Conservation (phyloP, 2,888 invertebrate species). For the Brachypalpus laphriformis region DNA sequence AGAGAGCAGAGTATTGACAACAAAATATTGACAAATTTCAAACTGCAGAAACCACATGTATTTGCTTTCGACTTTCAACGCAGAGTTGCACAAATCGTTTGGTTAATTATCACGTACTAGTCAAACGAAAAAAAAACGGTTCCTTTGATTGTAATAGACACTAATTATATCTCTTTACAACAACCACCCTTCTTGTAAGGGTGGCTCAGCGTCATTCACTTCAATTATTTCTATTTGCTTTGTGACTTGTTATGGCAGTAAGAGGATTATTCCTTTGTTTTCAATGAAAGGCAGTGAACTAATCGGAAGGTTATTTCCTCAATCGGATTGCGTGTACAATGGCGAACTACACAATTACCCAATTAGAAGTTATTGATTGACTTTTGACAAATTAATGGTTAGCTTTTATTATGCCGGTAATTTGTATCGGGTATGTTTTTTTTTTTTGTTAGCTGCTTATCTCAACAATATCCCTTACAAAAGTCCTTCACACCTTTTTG, state of each 20-base stretch:
- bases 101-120: no score
- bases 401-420: neutral
- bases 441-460: neutral
- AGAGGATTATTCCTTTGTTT: neutral
- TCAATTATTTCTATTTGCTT: neutral
- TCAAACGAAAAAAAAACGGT: constrained; percentile 44
- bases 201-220: neutral
- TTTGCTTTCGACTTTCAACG: no score
- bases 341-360: neutral
- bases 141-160: neutral
- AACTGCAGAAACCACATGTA: no score
- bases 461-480: neutral
- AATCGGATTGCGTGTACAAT: neutral
- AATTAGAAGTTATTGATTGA: neutral
- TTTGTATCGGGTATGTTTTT: neutral
- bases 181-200: neutral
- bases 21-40: no score
- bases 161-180: neutral
- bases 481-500: neutral
- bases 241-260: neutral
- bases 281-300: neutral
- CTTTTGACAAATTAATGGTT: neutral
- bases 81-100: no score
- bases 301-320: neutral
- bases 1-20: no score